Percentiles rank a stretch among this genome's conserved stretches.
Conservation (phyloP, 2,888 invertebrate species). For the Sinelater perroti region DNA sequence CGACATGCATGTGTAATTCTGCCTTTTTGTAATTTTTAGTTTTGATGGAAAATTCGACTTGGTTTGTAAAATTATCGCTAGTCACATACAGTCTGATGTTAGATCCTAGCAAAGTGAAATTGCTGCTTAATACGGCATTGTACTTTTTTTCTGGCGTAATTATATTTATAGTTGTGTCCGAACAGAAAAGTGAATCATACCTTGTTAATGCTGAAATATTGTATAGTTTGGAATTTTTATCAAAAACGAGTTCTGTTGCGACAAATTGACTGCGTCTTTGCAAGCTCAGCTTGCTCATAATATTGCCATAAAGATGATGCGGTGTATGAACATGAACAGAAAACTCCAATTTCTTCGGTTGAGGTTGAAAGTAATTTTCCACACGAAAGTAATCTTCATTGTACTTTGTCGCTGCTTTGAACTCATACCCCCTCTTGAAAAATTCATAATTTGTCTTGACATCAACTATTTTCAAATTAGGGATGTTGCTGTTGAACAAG, state of each 20-base stretch:
- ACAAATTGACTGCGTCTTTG: not conserved
- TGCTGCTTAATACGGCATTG: conserved; percentile 18
- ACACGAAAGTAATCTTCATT: conserved; percentile 6
- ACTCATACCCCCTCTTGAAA: not conserved
- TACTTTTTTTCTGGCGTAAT: conserved; percentile 22
- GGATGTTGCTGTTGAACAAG: conserved; percentile 8
- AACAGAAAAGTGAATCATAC: conserved; percentile 24
- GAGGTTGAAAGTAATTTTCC: not conserved
- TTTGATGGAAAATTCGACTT: conserved; percentile 9
- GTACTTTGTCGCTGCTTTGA: conserved; percentile 5
- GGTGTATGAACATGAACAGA: conserved; percentile 3
- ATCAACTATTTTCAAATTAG: conserved; percentile 3
- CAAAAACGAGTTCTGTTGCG: not conserved
- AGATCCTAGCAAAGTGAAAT: conserved; percentile 8
- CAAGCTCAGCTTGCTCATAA: not conserved
- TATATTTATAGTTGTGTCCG: conserved; percentile 18
- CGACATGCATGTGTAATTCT: not conserved
- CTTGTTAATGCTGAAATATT: conserved; percentile 16
- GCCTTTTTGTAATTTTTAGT: conserved; percentile 1
- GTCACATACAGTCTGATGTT: not conserved
- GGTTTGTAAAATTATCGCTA: not conserved
- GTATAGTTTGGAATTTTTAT: conserved; percentile 11
- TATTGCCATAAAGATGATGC: not conserved
- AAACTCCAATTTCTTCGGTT: conserved; percentile 5
- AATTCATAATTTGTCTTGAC: conserved; percentile 7